These are phyloP conservation scores for Toxotes chatareus DNA, from an alignment of 2,113 vertebrate species.

Conservation along the genomic window DNA sequence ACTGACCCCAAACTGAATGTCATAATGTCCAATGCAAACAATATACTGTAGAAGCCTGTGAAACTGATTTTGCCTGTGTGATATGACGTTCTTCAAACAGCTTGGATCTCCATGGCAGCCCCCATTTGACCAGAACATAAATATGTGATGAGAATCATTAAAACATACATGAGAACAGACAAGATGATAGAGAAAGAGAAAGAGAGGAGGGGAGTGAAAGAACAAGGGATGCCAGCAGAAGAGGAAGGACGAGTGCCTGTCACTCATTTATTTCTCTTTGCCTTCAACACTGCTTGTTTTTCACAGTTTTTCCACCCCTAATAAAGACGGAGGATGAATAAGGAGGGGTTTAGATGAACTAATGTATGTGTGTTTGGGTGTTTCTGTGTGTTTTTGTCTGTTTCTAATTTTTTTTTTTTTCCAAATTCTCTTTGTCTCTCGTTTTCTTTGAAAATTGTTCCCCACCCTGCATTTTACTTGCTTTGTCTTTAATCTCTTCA, in stretches of 20 bases:
- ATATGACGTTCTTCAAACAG: slow-evolving; percentile 35
- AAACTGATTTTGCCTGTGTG: slow-evolving; percentile 21
- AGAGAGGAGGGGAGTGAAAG: background rate
- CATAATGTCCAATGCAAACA: background rate
- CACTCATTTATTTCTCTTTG: slow-evolving; percentile 7
- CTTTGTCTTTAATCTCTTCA: slow-evolving; percentile 39
- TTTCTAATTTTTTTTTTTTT: background rate
- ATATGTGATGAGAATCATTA: slow-evolving; percentile 57
- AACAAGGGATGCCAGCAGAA: slow-evolving; percentile 15
- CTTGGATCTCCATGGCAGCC: slow-evolving; percentile 29
- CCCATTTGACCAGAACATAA: slow-evolving; percentile 46
- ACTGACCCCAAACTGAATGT: background rate
- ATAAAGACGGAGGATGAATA: slow-evolving; percentile 7
- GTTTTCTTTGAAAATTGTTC: background rate
- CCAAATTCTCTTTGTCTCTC: background rate
- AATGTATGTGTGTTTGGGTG: background rate
- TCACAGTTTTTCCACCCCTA: accelerated
- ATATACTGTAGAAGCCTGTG: background rate
- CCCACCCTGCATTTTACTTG: background rate
- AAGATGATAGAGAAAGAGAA: slow-evolving; percentile 5
- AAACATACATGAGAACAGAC: slow-evolving; percentile 72
- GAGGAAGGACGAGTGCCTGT: background rate
- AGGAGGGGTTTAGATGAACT: slow-evolving; percentile 2
- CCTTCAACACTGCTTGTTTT: slow-evolving; percentile 10
- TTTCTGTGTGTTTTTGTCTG: background rate